Evolutionary conservation across 2,888 invertebrate genomes (phyloP).

Genomic region (Nemapogon koenigi): DNA sequence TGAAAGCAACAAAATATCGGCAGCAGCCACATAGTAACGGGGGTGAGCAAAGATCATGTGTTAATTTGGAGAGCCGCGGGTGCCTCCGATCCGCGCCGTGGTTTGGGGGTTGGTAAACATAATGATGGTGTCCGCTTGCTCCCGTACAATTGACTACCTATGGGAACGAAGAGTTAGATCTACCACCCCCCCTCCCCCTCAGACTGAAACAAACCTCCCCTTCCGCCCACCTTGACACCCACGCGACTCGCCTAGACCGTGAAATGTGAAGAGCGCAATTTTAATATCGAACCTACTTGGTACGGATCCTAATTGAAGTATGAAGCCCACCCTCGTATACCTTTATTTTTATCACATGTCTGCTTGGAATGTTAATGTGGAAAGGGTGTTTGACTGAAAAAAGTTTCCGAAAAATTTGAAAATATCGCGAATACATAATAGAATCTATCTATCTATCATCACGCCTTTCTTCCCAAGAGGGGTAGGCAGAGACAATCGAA

Average conservation of each 20-base stretch:
- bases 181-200: constrained; percentile 21
- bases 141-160: constrained; percentile 57
- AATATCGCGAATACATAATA: too few species aligned
- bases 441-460: too few species aligned
- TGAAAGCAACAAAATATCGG: too few species aligned
- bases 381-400: too few species aligned
- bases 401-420: too few species aligned
- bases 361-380: too few species aligned
- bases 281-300: constrained; percentile 6
- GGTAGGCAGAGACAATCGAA: too few species aligned
- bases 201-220: constrained; percentile 8
- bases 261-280: constrained; percentile 7
- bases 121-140: constrained; percentile 47
- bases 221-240: constrained; percentile 22
- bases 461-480: too few species aligned
- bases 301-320: too few species aligned
- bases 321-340: too few species aligned
- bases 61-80: constrained; percentile 55
- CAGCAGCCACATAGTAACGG: too few species aligned
- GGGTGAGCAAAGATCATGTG: constrained; percentile 57
- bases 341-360: too few species aligned
- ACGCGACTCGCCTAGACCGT: constrained; percentile 18
- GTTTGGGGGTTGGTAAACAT: constrained; percentile 49
- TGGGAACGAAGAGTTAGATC: constrained; percentile 52
- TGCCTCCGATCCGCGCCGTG: constrained; percentile 14